Base-by-base conservation (phyloP, 2,113 vertebrate species). In the Xiphophorus maculatus region DNA sequence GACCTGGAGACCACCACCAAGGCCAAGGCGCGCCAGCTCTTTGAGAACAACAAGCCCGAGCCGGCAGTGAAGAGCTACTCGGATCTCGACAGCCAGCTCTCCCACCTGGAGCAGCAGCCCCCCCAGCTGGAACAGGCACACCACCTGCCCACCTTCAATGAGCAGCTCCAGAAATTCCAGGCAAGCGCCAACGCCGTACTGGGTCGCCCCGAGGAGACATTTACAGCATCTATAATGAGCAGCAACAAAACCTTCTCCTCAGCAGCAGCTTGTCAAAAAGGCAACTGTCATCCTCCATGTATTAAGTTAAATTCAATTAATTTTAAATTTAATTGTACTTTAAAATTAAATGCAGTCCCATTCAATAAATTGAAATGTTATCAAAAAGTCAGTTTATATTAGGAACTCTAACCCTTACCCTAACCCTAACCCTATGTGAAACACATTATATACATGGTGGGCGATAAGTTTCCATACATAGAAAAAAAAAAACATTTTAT, bases 151-250 rank as follows among this genome's bases (percentile, higher is more conserved):
- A 96, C 96, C 1, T 96, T 97, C 91, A 97, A 96, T 85, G 96
- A 97, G 73, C 95, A 97, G 77, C 95, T 97, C 54, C 96, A 97
- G 85, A 97, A 96, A 80, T 96, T 97, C 79, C 96, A 98, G 96
- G 97, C 93, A 61, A 82, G 85, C 78, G 25, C 44, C 35, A 69
- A 68, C 17, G 19, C 22, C 60, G 25, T 17, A n/a, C 37, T 13
- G 5, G 27, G 25, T 65, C 14, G 48, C 40, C 44, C 48, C 33
- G 27, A 69, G 27, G 15, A 14, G 37, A n/a, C 10, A 44, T 40
- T 42, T 6, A 42, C 35, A 42, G 5, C 17, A 29, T 6, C 14
- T 29, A 14, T 30, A 4, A 28, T 62, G 61, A 15, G 28, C 12
- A 29, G 12, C 14, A 29, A 29, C 61, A 63, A 30, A n/a, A 3